Percentiles rank a stretch among this genome's conserved stretches.
These are phyloP conservation scores for Triplophysa siluroides DNA, from an alignment of 2,113 vertebrate species.

Conservation along the genomic window DNA sequence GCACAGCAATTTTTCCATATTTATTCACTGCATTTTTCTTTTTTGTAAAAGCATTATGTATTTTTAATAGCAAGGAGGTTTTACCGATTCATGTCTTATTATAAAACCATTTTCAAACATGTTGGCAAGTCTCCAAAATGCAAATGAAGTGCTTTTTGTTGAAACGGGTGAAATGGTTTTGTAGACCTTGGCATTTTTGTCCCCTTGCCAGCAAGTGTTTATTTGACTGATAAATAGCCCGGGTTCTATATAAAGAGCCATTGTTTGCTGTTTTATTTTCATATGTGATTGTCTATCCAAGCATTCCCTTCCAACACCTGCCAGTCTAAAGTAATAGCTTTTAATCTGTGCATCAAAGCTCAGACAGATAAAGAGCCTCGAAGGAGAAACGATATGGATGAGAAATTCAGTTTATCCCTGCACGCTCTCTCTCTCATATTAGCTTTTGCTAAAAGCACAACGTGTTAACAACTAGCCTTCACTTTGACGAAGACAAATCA, in stretches of 20 bases:
- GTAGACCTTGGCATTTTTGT: constrained; percentile 35
- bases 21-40: background rate
- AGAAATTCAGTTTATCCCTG: constrained; percentile 28
- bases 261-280: constrained; percentile 50
- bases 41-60: background rate
- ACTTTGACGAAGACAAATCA: constrained; percentile 18
- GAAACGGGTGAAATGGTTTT: background rate
- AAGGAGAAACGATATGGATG: constrained; percentile 47
- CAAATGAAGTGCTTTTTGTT: background rate
- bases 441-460: background rate
- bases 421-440: constrained; percentile 1
- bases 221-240: constrained; percentile 6
- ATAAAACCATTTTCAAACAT: background rate
- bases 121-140: constrained; percentile 2
- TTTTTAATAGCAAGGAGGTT: background rate
- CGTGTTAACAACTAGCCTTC: constrained; percentile 40
- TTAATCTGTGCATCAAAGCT: constrained; percentile 65
- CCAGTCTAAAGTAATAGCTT: constrained; percentile 61
- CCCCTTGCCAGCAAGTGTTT: constrained; percentile 27
- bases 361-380: constrained; percentile 52
- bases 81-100: background rate
- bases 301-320: constrained; percentile 55
- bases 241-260: constrained; percentile 12
- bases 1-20: background rate
- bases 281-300: constrained; percentile 55